Evolutionary conservation across 1,140 invertebrate genomes (phyloP).

Genomic region (Cecropterus lyciades): DNA sequence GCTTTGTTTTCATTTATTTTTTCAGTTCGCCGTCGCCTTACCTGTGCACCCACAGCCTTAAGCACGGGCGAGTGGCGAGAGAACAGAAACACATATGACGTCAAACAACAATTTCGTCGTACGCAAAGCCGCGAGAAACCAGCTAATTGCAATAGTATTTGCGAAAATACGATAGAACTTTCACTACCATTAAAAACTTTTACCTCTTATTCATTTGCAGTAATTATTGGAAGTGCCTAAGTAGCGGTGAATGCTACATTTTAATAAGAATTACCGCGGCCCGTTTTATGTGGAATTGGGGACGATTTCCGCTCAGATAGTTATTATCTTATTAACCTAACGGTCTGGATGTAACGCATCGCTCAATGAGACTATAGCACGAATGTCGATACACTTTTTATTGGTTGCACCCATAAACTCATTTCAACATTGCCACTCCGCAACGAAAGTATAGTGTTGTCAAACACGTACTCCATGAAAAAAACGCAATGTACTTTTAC

Average conservation of each 20-base stretch:
- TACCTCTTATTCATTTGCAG: neutral
- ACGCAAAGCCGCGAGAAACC: neutral
- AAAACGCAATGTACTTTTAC: no score
- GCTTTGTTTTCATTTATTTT: no score
- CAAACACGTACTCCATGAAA: no score
- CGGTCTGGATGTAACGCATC: conserved; percentile 11
- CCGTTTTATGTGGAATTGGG: conserved; percentile 4
- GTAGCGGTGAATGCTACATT: neutral
- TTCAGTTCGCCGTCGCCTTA: no score
- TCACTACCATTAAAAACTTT: conserved; percentile 11
- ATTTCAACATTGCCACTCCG: neutral
- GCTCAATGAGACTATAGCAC: conserved; percentile 11
- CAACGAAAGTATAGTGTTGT: no score
- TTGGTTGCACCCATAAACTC: neutral
- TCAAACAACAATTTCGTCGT: no score
- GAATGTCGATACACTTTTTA: conserved; percentile 18
- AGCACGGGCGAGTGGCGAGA: no score
- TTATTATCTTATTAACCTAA: conserved; percentile 24
- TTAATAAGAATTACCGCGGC: conserved; percentile 4
- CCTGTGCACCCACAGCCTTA: no score
- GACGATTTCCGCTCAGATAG: conserved; percentile 12
- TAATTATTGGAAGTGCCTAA: neutral
- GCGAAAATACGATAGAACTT: conserved; percentile 13
- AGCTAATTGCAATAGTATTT: conserved; percentile 1
- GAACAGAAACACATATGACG: no score